phyloP scores from a whole-genome alignment of 2,797 vertebrate genomes.

The Chaenodraco wilsoni region DNA sequence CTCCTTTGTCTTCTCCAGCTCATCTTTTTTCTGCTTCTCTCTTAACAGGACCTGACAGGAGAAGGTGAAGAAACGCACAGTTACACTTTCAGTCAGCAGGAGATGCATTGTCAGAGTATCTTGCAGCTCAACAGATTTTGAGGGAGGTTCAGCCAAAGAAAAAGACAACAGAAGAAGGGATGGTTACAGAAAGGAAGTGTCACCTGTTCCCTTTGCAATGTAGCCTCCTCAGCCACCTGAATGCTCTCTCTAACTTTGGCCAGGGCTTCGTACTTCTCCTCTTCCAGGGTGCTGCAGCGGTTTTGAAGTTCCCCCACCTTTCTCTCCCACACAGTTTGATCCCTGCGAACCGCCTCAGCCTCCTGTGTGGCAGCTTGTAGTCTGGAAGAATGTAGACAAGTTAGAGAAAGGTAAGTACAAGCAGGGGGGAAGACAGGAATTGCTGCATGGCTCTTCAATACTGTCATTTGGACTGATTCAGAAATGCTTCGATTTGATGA shows the following conservation, averaged over 20 bases:
- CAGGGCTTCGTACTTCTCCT: constrained; percentile 88
- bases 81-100: constrained; percentile 1
- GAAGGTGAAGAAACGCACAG: constrained; percentile 8
- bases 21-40: constrained; percentile 91
- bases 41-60: constrained; percentile 85
- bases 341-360: constrained; percentile 82
- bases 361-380: constrained; percentile 85
- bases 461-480: constrained; percentile 8
- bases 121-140: constrained; percentile 7
- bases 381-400: constrained; percentile 70
- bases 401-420: constrained; percentile 2
- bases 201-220: constrained; percentile 92
- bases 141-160: not conserved
- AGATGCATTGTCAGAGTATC: not conserved
- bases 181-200: constrained; percentile 19
- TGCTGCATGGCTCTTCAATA: constrained; percentile 19
- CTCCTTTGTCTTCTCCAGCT: constrained; percentile 89
- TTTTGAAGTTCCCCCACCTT: constrained; percentile 88
- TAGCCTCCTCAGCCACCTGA: constrained; percentile 91
- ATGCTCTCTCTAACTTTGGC: constrained; percentile 87
- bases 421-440: constrained; percentile 12
- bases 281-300: constrained; percentile 82
- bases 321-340: constrained; percentile 86
- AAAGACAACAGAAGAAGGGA: not conserved
- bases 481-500: constrained; percentile 16